Evolutionary conservation across 2,888 invertebrate genomes (phyloP), one percentile per base, ranked within the genome.

Genomic region (Quadroppia sp.): DNA sequence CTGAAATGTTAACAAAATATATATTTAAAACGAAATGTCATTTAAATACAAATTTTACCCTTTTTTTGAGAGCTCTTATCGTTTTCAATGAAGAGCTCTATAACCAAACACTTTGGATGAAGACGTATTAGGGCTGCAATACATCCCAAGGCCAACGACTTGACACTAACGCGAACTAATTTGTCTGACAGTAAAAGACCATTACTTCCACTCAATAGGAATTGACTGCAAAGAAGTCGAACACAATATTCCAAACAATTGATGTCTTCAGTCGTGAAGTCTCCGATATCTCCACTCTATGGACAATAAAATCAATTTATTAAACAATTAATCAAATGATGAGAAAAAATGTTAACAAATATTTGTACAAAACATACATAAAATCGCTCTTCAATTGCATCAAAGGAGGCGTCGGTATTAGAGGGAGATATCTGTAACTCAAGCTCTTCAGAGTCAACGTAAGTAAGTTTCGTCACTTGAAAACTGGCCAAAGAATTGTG

Each of bases 141-240:
- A 80, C 93, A 94, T 72, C 87, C 87, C 25, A 96, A 81, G 0
- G 94, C 91, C 48, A 95, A 86, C 9, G 91, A 89, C 83, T 96
- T 95, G 0, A 94, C 90, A 75, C 95, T 95, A 40, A 97, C 93
- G 45, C 96, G 86, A 45, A 91, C 89, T 28, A 85, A 84, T 82
- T 87, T 87, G 81, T 95, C 95, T 1, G 89, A 83, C 77, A 90
- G 87, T 69, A 89, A 80, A 56, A 81, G 77, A 17, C 80, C 80
- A 72, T 83, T 81, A 71, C 74, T 84, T 0, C 90, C 91, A 17
- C 87, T 86, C 36, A 93, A 82, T 30, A 94, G 83, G 81, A 91
- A 93, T 74, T 87, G 87, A 13, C 89, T 88, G 20, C 87, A 86
- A 4, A 94, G 82, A 74, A 90, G 85, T 77, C 92, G 85, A 9